These are phyloP conservation scores for Todus mexicanus DNA, from an alignment of 2,797 vertebrate species.

Conservation along the genomic window DNA sequence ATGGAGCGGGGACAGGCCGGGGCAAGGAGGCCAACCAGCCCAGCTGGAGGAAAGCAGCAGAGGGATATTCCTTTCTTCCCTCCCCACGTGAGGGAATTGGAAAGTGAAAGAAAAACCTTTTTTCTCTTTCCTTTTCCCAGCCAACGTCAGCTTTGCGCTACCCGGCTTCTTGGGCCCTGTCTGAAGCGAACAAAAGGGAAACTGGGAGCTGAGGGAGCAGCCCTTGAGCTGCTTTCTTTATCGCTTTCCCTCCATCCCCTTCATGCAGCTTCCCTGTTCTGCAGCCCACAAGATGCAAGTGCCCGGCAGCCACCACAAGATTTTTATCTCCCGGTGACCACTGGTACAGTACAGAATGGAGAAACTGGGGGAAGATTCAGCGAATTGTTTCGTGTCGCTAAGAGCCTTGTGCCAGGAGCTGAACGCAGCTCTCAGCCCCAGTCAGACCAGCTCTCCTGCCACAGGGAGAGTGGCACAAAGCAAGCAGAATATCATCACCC, in stretches of 20 bases:
- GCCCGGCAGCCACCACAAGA: background rate
- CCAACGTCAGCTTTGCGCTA: background rate
- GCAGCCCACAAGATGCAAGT: background rate
- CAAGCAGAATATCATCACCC: background rate
- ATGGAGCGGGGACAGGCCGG: background rate
- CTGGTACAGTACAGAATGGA: constrained; percentile 3
- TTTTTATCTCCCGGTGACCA: background rate
- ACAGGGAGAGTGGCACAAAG: background rate
- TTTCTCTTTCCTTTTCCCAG: background rate
- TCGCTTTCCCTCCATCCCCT: background rate
- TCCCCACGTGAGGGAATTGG: background rate
- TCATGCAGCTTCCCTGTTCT: background rate
- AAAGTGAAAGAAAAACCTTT: constrained; percentile 9
- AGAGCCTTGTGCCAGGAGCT: constrained; percentile 16
- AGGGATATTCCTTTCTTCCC: background rate
- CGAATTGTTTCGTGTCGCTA: background rate
- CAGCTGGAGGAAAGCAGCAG: background rate
- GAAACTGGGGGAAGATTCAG: constrained; percentile 24
- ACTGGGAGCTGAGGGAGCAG: background rate
- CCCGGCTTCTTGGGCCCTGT: background rate
- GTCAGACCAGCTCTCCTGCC: background rate
- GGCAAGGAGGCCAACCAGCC: background rate
- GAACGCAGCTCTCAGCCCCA: background rate
- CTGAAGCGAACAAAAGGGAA: background rate
- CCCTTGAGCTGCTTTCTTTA: background rate